Evolutionary conservation across 2,888 invertebrate genomes (phyloP), one percentile per base, ranked within the genome.

Genomic region (Plebejus argus): DNA sequence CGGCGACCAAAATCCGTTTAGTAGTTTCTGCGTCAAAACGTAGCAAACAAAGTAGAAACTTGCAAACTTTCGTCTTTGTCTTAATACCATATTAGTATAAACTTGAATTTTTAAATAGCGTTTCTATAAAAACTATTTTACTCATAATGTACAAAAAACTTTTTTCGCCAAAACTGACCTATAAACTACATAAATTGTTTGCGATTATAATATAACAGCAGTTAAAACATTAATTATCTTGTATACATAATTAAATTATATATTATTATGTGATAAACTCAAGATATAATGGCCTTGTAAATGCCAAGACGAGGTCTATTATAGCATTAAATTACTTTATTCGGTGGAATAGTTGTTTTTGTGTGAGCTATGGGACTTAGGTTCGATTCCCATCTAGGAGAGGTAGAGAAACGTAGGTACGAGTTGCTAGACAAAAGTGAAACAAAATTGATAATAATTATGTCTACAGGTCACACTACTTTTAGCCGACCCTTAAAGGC

Each of bases 191-290:
- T 28, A 12, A 66, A 28, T 28, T 66, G 28, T 66, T 66, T 61
- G 23, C 23, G 8, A 12, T 66, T 28, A 33, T 66, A 5, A 33
- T 66, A 5, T 66, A 66, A 66, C 28, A 33, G 66, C 66, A 66
- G 66, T 66, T 33, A 66, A 28, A 28, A 28, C 61, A 23, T 23
- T 61, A 66, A 66, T 28, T 66, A 18, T 0, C 66, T 66, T 66
- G 28, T 15, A 33, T 66, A 66, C 66, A 28, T 66, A 66, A 66
- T 66, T 33, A 28, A 66, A 66, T 66, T 66, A 28, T 66, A 66
- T 33, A 66, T n/a, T n/a, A 66, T 66, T 23, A 33, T 28, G 15
- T 15, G 28, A 66, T 66, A 66, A 66, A 18, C 20, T 23, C 23
- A 61, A 5, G 5, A 66, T 33, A 12, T 61, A 66, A 66, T 66